Evolutionary conservation across 35 echinoderm and acorn worm species (phyloP).

Genomic region (Lytechinus variegatus): DNA sequence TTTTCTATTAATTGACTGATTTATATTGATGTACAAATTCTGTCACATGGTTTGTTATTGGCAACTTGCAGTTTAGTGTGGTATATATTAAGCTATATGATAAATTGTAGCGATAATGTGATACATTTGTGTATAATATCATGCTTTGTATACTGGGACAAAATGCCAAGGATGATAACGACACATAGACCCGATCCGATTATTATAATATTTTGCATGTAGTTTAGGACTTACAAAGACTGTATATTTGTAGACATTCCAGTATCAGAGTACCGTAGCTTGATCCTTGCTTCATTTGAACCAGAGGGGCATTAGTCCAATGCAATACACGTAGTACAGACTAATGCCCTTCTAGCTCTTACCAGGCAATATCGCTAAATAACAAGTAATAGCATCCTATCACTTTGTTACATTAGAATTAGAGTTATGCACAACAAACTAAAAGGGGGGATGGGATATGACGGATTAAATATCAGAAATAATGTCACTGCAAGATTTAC

Average conservation of each 20-base stretch:
- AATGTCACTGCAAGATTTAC: background rate
- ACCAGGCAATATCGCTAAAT: too few species aligned
- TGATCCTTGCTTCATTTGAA: background rate
- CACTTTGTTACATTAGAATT: background rate
- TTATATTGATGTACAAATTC: background rate
- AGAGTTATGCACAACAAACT: background rate
- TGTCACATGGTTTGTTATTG: background rate
- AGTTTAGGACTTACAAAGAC: background rate
- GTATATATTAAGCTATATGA: background rate
- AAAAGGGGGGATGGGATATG: too few species aligned
- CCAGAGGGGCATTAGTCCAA: too few species aligned
- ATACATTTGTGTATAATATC: background rate
- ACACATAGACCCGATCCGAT: background rate
- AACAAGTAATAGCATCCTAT: too few species aligned
- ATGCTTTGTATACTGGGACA: background rate
- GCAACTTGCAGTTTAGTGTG: background rate
- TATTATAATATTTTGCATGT: background rate
- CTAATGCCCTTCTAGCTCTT: too few species aligned
- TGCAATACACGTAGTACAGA: too few species aligned
- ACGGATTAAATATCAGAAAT: too few species aligned
- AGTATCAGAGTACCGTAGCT: background rate
- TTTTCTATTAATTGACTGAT: background rate
- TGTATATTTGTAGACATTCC: background rate
- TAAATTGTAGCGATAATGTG: background rate
- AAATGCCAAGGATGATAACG: background rate